These are phyloP conservation scores for Crepidodera aurea DNA, from an alignment of 2,888 invertebrate species.

Conservation along the genomic window DNA sequence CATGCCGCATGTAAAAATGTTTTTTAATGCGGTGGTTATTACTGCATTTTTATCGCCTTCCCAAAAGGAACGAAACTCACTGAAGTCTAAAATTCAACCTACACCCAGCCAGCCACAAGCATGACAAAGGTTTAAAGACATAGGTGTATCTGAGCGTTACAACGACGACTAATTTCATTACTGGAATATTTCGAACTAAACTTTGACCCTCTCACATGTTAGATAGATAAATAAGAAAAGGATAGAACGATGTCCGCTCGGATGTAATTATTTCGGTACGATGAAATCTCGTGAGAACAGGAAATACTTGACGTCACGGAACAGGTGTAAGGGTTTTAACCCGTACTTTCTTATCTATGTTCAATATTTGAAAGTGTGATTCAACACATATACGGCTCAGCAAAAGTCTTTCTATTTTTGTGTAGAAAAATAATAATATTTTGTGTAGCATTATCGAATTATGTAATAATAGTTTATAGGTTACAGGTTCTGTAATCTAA, in stretches of 20 bases:
- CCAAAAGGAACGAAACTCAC: not conserved
- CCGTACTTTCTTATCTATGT: slow-evolving; percentile 41
- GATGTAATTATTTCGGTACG: slow-evolving; percentile 61
- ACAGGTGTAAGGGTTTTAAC: slow-evolving; percentile 58
- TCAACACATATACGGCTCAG: not conserved
- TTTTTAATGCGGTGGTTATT: too few species aligned
- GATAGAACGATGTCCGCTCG: slow-evolving; percentile 52
- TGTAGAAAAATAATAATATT: not conserved
- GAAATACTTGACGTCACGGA: slow-evolving; percentile 59
- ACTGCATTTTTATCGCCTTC: too few species aligned
- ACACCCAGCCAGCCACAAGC: not conserved
- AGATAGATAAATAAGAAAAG: slow-evolving; percentile 31
- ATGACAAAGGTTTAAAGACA: not conserved
- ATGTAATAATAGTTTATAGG: too few species aligned
- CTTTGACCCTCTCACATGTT: slow-evolving; percentile 36
- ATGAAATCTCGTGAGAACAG: slow-evolving; percentile 62
- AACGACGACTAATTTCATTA: slow-evolving; percentile 15
- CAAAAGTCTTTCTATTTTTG: not conserved
- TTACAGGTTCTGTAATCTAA: too few species aligned
- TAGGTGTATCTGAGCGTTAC: slow-evolving; percentile 10
- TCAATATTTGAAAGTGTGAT: slow-evolving; percentile 17
- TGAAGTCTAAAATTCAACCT: not conserved
- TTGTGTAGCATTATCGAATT: too few species aligned
- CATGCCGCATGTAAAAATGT: too few species aligned
- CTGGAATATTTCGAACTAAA: slow-evolving; percentile 15